Conservation (phyloP, 2,113 vertebrate species). For the Crocuta crocuta region DNA sequence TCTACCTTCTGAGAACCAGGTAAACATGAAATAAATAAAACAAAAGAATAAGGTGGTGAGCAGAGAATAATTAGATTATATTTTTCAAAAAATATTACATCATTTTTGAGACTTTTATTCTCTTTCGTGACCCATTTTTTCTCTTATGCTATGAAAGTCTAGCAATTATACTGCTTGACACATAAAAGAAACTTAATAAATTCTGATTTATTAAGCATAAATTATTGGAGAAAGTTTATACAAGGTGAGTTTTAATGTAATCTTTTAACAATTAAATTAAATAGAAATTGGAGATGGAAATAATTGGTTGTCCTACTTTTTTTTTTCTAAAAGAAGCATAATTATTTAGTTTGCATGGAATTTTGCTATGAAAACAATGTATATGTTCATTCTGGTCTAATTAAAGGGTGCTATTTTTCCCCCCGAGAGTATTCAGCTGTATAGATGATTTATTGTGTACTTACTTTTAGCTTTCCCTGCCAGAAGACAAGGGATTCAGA, state of each 20-base stretch:
- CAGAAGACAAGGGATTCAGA: conserved; percentile 25
- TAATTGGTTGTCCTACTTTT: not conserved
- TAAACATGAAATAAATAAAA: not conserved
- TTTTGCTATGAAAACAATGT: not conserved
- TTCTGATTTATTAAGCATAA: not conserved
- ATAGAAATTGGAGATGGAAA: not conserved
- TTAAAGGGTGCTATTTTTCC: not conserved
- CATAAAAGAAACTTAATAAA: not conserved
- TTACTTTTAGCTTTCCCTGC: conserved; percentile 51
- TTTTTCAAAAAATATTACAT: not conserved
- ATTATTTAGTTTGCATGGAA: not conserved
- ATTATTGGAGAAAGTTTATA: not conserved
- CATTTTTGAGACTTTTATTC: not conserved
- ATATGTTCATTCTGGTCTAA: not conserved
- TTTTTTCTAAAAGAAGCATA: not conserved
- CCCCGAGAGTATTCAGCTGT: not conserved
- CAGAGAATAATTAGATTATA: not conserved
- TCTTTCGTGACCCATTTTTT: not conserved
- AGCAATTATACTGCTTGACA: not conserved
- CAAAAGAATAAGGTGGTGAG: not conserved
- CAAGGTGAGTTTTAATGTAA: not conserved
- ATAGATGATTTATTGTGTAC: conserved; percentile 25
- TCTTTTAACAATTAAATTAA: not conserved
- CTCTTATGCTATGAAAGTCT: not conserved
- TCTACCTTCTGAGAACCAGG: not conserved